These are phyloP conservation scores for Poecilia latipinna DNA, from an alignment of 2,113 vertebrate genomes.

Conservation along the genomic window DNA sequence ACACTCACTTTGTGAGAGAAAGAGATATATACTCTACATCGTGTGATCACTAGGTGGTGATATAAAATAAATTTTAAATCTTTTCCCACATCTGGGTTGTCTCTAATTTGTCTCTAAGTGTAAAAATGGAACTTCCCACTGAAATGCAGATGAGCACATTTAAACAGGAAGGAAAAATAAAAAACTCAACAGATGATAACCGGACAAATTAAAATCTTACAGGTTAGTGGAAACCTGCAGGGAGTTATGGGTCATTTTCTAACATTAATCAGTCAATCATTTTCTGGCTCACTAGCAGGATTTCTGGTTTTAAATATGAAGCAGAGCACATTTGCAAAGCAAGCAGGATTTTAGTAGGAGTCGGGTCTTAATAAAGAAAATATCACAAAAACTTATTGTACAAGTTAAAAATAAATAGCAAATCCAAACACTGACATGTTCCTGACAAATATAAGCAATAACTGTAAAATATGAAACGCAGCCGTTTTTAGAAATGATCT, in stretches of 20 bases:
- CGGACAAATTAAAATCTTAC: too few species aligned
- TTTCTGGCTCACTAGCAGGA: neutral
- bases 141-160: neutral
- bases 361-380: neutral
- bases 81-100: neutral
- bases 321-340: neutral
- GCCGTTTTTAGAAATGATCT: neutral
- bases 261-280: neutral
- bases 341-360: neutral
- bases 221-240: neutral
- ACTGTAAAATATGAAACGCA: neutral
- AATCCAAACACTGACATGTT: neutral
- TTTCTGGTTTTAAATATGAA: neutral
- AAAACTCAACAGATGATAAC: too few species aligned
- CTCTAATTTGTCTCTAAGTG: too few species aligned
- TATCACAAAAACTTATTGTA: slow-evolving; percentile 31
- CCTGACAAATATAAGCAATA: neutral
- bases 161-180: neutral
- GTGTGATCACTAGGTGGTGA: neutral
- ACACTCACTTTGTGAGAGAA: neutral
- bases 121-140: neutral
- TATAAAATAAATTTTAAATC: neutral
- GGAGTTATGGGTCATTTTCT: neutral
- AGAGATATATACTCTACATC: neutral
- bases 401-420: slow-evolving; percentile 54